phyloP scores from a whole-genome alignment of 2,113 vertebrate species.

The Rana temporaria region DNA sequence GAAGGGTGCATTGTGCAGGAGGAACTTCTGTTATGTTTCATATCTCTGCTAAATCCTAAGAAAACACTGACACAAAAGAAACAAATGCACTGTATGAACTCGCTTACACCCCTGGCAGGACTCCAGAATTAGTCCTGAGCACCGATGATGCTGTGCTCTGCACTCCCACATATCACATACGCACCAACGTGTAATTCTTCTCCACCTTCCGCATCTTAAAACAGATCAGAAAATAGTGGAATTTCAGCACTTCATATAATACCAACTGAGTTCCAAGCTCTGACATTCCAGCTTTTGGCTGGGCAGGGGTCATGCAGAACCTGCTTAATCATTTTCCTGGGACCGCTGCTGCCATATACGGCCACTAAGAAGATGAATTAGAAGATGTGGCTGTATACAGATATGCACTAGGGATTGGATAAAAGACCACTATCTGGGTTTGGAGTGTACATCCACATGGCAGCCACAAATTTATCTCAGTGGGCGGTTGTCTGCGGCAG shows the following conservation, averaged over 20 bases:
- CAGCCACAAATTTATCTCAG: no score
- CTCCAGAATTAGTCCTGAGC: neutral
- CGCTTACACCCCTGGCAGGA: constrained; percentile 24
- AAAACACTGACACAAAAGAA: constrained; percentile 38
- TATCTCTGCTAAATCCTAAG: constrained; percentile 42
- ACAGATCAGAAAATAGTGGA: constrained; percentile 1
- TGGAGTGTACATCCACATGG: no score
- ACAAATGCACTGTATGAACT: constrained; percentile 26
- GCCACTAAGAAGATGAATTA: no score
- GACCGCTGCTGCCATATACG: no score
- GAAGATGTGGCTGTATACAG: no score
- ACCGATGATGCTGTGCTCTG: neutral
- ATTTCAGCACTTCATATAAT: neutral
- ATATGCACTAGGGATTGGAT: no score
- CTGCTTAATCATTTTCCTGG: no score
- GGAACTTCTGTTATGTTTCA: constrained; percentile 35
- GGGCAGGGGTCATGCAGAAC: no score
- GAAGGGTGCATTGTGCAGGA: neutral
- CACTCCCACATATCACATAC: constrained; percentile 24
- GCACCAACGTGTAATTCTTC: neutral
- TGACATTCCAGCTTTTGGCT: neutral
- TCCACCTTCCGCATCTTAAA: constrained; percentile 19
- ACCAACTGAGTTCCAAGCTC: neutral
- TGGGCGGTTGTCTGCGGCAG: no score
- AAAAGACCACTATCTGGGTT: no score